These are phyloP conservation scores for Troilus luridus DNA, from an alignment of 2,888 invertebrate species.

Conservation along the genomic window DNA sequence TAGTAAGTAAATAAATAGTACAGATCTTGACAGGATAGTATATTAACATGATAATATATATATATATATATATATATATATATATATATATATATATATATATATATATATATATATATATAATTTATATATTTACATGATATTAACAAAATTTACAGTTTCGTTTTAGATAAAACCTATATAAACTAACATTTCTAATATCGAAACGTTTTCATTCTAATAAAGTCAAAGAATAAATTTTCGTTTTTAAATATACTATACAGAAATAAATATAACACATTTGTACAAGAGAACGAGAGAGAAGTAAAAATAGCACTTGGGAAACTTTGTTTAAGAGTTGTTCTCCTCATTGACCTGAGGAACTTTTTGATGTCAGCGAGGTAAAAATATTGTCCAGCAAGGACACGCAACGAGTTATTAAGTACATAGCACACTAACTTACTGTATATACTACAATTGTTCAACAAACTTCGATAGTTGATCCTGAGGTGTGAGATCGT, in stretches of 20 bases:
- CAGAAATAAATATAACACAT: slow-evolving; percentile 55
- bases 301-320: slow-evolving; percentile 55
- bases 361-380: slow-evolving; percentile 55
- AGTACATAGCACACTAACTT: slow-evolving; percentile 55
- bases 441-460: slow-evolving; percentile 82
- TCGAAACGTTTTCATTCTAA: slow-evolving; percentile 57
- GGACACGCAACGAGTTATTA: slow-evolving; percentile 37
- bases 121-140: slow-evolving; percentile 58
- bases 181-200: slow-evolving; percentile 55
- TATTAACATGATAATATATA: too few species aligned
- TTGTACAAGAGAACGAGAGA: slow-evolving; percentile 44
- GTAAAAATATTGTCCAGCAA: slow-evolving; percentile 49
- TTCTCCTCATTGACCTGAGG: slow-evolving; percentile 50
- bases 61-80: too few species aligned
- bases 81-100: too few species aligned
- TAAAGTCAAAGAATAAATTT: slow-evolving; percentile 53
- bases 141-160: slow-evolving; percentile 61
- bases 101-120: too few species aligned
- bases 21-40: too few species aligned
- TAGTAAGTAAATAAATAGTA: too few species aligned
- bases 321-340: slow-evolving; percentile 52
- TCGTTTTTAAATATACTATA: slow-evolving; percentile 55
- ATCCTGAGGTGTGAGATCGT: slow-evolving; percentile 91
- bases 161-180: slow-evolving; percentile 58
- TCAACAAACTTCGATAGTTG: slow-evolving; percentile 96